phyloP scores from a whole-genome alignment of 2,888 invertebrate genomes.

The Leptarthrus brevirostris region DNA sequence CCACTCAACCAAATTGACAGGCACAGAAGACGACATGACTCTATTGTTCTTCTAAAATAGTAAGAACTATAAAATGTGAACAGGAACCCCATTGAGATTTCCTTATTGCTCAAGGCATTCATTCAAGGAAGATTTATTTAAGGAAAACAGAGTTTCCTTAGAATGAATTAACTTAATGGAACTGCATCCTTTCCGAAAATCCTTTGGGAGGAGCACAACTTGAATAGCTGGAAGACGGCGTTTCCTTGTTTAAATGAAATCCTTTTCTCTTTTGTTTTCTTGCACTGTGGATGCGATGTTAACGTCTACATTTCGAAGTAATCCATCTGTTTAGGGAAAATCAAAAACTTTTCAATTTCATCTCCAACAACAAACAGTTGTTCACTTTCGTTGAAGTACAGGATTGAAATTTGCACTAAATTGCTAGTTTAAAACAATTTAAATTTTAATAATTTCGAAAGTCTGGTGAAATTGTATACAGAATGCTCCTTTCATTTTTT shows the following conservation, averaged over 20 bases:
- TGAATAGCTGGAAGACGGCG: background rate
- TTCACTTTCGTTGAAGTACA: too few species aligned
- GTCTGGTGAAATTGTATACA: too few species aligned
- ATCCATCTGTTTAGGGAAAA: background rate
- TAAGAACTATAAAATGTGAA: conserved; percentile 29
- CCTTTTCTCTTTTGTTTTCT: conserved; percentile 2
- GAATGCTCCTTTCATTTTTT: too few species aligned
- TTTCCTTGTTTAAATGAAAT: conserved; percentile 19
- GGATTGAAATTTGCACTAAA: too few species aligned
- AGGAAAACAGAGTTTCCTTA: conserved; percentile 45
- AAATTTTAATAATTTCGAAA: too few species aligned
- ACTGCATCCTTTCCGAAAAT: conserved; percentile 38
- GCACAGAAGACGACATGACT: background rate
- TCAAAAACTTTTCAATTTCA: too few species aligned
- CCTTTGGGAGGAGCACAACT: conserved; percentile 32
- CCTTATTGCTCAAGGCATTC: conserved; percentile 32
- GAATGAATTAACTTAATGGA: conserved; percentile 48
- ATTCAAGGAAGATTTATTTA: conserved; percentile 45
- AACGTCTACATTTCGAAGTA: background rate
- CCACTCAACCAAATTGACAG: background rate
- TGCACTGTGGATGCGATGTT: conserved; percentile 26
- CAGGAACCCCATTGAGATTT: conserved; percentile 23
- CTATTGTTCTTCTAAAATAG: conserved; percentile 35
- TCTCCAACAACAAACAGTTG: too few species aligned
- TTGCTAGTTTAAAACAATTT: too few species aligned